Conservation (phyloP, 2,888 invertebrate species). For the Petrolisthes cinctipes region DNA sequence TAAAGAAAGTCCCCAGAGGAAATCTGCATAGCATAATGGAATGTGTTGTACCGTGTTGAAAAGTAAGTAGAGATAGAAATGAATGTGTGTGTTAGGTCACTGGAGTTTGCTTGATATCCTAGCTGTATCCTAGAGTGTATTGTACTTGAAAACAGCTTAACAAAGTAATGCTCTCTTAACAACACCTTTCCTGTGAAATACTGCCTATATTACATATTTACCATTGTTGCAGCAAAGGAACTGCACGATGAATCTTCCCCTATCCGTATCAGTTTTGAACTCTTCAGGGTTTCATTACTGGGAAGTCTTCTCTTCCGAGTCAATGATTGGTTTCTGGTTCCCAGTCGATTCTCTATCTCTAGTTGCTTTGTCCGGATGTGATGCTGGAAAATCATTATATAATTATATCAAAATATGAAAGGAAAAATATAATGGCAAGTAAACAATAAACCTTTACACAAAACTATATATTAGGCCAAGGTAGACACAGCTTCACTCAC, state of each 20-base stretch:
- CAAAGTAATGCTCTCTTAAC: no score
- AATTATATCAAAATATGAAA: not conserved
- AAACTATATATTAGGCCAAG: no score
- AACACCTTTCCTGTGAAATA: not conserved
- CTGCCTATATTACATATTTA: not conserved
- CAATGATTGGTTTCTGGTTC: conserved; percentile 8
- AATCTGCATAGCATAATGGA: no score
- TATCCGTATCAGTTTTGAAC: conserved; percentile 27
- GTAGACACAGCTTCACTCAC: no score
- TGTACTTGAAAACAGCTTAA: no score
- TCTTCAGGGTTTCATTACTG: conserved; percentile 29
- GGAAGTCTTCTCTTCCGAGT: conserved; percentile 38
- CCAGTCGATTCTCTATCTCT: conserved; percentile 43
- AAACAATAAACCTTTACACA: not conserved
- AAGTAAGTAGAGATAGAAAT: no score
- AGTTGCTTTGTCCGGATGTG: conserved; percentile 16
- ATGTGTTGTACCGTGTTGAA: no score
- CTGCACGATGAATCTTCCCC: conserved; percentile 16
- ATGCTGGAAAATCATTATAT: conserved; percentile 32
- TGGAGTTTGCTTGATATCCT: no score
- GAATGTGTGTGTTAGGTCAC: no score
- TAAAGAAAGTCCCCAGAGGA: no score
- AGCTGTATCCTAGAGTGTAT: no score
- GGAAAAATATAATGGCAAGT: not conserved
- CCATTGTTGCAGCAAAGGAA: not conserved